phyloP scores from a whole-genome alignment of 2,113 vertebrate species.

The Sander vitreus region DNA sequence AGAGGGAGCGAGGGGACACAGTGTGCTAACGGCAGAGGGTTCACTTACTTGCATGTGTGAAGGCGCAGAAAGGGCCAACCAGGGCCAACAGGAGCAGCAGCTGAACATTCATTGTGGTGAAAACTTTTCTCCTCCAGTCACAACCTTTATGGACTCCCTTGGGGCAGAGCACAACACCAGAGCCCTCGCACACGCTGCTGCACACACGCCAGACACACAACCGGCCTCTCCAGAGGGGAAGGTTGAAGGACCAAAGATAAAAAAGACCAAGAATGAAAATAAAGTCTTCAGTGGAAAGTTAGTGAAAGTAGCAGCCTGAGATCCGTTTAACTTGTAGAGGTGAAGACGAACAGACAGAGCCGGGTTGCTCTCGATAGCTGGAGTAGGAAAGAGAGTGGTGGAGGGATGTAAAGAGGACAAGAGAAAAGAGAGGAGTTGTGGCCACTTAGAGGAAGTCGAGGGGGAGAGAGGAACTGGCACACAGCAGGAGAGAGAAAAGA shows the following conservation, averaged over 20 bases:
- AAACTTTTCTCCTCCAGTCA: conserved; percentile 52
- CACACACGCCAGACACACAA: conserved; percentile 46
- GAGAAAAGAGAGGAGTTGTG: conserved; percentile 58
- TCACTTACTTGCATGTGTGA: conserved; percentile 81
- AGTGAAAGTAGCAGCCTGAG: conserved; percentile 2
- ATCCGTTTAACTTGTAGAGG: conserved; percentile 28
- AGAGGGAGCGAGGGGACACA: conserved; percentile 56
- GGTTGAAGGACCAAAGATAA: conserved; percentile 22
- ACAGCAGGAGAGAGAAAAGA: conserved; percentile 68
- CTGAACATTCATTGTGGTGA: conserved; percentile 71
- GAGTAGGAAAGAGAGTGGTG: conserved; percentile 38
- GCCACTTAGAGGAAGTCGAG: conserved; percentile 63
- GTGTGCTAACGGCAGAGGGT: conserved; percentile 64
- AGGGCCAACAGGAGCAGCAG: conserved; percentile 80
- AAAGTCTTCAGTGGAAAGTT: conserved; percentile 18
- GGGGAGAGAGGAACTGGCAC: conserved; percentile 62
- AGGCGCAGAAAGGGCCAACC: conserved; percentile 70
- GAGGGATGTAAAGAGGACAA: conserved; percentile 62
- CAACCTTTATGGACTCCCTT: conserved; percentile 42
- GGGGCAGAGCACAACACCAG: conserved; percentile 54
- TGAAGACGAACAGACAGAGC: not conserved
- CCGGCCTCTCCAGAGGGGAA: conserved; percentile 35
- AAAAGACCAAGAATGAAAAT: conserved; percentile 39
- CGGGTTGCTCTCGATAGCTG: not conserved
- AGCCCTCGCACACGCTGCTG: conserved; percentile 28